These are phyloP conservation scores for Deilephila elpenor DNA, from an alignment of 2,888 invertebrate species.

Conservation along the genomic window DNA sequence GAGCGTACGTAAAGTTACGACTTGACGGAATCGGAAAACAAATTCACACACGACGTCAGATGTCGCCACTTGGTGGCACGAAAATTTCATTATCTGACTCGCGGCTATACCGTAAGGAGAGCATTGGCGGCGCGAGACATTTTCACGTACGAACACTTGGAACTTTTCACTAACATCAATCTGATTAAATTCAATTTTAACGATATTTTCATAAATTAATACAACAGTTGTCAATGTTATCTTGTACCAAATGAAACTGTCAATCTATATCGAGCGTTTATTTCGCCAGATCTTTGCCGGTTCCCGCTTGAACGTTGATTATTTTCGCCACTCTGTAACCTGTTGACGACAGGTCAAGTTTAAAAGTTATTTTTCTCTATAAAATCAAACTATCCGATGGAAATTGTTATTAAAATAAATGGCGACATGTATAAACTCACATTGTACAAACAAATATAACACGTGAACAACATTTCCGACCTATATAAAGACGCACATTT, in stretches of 20 bases:
- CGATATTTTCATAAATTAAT: too few relatives aligned
- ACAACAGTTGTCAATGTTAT: too few relatives aligned
- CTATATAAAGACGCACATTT: conserved; percentile 1
- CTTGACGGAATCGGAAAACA: not conserved
- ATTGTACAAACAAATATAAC: conserved; percentile 12
- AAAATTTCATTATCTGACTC: conserved; percentile 20
- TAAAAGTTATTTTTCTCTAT: too few relatives aligned
- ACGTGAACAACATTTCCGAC: conserved; percentile 8
- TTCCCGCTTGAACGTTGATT: too few relatives aligned
- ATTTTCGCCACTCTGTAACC: not conserved
- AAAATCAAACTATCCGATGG: too few relatives aligned
- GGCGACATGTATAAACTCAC: not conserved
- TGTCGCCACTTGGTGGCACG: conserved; percentile 21
- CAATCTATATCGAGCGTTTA: too few relatives aligned
- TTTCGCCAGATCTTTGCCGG: too few relatives aligned
- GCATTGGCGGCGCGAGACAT: conserved; percentile 16
- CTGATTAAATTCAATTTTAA: conserved; percentile 3
- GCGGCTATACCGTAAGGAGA: conserved; percentile 32
- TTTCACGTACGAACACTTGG: conserved; percentile 24
- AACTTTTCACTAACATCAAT: conserved; percentile 5
- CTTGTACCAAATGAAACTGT: too few relatives aligned
- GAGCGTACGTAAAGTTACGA: not conserved
- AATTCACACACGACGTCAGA: conserved; percentile 4
- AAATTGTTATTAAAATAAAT: too few relatives aligned
- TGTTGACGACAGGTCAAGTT: not conserved